Conservation (phyloP, 2,113 vertebrate genomes). For the Thamnaconus septentrionalis region DNA sequence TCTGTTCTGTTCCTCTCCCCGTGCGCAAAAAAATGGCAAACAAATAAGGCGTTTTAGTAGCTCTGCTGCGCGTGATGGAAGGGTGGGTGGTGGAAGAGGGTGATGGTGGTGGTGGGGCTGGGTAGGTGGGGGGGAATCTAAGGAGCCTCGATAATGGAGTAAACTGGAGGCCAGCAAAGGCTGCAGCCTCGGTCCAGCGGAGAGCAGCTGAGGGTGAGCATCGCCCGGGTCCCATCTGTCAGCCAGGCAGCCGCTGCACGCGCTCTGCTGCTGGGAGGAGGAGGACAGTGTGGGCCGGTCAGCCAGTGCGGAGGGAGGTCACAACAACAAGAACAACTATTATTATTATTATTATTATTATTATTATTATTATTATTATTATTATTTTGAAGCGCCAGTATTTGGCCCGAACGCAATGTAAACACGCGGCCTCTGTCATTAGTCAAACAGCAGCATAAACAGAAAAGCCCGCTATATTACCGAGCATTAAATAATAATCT, state of each 20-base stretch:
- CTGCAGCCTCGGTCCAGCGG: conserved; percentile 55
- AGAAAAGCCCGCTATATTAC: conserved; percentile 31
- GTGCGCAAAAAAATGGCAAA: conserved; percentile 51
- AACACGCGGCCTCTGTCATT: conserved; percentile 37
- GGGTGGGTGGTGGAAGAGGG: conserved; percentile 7
- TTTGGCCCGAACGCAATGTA: conserved; percentile 17
- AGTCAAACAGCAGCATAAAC: conserved; percentile 32
- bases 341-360: conserved; percentile 62
- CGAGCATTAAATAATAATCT: conserved; percentile 33
- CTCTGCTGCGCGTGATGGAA: conserved; percentile 58
- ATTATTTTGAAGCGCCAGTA: conserved; percentile 23
- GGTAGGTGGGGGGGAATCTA: conserved; percentile 21
- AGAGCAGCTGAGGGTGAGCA: conserved; percentile 69
- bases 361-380: conserved; percentile 57
- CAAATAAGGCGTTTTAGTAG: conserved; percentile 37
- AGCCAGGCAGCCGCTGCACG: conserved; percentile 32
- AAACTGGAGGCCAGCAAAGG: conserved; percentile 65
- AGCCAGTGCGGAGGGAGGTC: conserved; percentile 28
- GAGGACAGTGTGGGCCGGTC: background rate
- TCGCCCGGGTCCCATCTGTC: conserved; percentile 62
- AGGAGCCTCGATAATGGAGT: conserved; percentile 63
- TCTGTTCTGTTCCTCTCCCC: conserved; percentile 16
- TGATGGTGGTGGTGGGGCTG: background rate
- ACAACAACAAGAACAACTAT: conserved; percentile 4
- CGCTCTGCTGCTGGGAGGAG: conserved; percentile 17